These are phyloP conservation scores for Congeria kusceri DNA, from an alignment of 2,888 invertebrate genomes.

Conservation along the genomic window DNA sequence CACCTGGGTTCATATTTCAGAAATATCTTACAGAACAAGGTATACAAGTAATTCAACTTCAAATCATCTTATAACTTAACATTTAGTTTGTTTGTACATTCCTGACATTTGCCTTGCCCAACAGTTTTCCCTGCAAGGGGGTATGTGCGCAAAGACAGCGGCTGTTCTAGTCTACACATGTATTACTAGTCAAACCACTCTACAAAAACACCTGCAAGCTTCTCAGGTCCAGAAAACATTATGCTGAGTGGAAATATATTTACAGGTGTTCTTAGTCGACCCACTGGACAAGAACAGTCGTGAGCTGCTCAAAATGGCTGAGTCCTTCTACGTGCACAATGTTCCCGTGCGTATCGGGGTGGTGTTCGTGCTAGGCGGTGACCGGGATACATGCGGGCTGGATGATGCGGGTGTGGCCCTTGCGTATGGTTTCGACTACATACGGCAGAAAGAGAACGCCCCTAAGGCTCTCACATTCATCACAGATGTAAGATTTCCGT, in stretches of 20 bases:
- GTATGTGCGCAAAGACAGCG: no score
- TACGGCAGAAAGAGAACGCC: conserved; percentile 91
- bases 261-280: conserved; percentile 93
- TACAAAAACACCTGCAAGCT: no score
- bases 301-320: conserved; percentile 93
- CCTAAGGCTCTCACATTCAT: conserved; percentile 93
- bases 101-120: no score
- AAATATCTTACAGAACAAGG: no score
- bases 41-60: no score
- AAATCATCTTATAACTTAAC: no score
- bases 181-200: no score
- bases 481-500: conserved; percentile 89
- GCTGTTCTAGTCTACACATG: no score
- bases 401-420: conserved; percentile 92
- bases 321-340: conserved; percentile 95
- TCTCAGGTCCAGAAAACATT: not conserved
- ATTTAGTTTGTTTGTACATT: no score
- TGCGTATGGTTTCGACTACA: conserved; percentile 95
- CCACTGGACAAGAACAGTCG: conserved; percentile 90
- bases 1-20: no score
- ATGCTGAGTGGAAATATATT: not conserved
- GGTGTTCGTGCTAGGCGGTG: conserved; percentile 89
- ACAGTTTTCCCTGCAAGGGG: no score
- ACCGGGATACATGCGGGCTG: conserved; percentile 88
- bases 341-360: conserved; percentile 94